Evolutionary conservation across 2,113 vertebrate genomes (phyloP).

Genomic region (Dipodomys merriami): DNA sequence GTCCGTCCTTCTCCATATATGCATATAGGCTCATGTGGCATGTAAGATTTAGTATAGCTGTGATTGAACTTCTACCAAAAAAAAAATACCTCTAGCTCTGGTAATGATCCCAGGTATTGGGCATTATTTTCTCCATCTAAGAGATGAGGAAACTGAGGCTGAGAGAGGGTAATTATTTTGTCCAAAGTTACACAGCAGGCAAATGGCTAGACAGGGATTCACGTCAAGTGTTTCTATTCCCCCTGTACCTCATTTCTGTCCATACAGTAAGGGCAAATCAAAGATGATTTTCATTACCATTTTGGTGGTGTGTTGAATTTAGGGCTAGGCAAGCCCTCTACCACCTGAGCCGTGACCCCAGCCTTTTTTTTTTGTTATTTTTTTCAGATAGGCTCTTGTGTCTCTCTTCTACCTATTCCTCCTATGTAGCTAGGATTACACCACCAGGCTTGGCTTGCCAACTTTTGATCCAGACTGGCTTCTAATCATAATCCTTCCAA

Average conservation of each 20-base stretch:
- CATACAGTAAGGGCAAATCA: background rate
- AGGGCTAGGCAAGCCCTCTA: no score
- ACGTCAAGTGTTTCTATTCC: background rate
- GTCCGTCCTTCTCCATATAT: background rate
- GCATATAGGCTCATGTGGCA: background rate
- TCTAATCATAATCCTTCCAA: background rate
- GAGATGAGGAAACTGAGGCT: background rate
- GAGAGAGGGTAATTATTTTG: background rate
- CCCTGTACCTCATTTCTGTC: background rate
- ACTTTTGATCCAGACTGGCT: background rate
- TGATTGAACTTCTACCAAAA: background rate
- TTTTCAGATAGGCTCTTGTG: no score
- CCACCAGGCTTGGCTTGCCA: background rate
- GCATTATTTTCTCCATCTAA: background rate
- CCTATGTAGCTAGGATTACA: no score
- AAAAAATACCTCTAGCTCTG: background rate
- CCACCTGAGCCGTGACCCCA: no score
- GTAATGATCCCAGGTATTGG: background rate
- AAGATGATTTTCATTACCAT: background rate
- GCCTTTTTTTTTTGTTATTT: no score
- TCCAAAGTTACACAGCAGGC: background rate
- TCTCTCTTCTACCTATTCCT: no score
- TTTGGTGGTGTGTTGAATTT: no score
- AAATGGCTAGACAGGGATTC: background rate
- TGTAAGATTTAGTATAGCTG: background rate